Conservation (phyloP, 2,797 vertebrate genomes). For the Spinus olivaceus region DNA sequence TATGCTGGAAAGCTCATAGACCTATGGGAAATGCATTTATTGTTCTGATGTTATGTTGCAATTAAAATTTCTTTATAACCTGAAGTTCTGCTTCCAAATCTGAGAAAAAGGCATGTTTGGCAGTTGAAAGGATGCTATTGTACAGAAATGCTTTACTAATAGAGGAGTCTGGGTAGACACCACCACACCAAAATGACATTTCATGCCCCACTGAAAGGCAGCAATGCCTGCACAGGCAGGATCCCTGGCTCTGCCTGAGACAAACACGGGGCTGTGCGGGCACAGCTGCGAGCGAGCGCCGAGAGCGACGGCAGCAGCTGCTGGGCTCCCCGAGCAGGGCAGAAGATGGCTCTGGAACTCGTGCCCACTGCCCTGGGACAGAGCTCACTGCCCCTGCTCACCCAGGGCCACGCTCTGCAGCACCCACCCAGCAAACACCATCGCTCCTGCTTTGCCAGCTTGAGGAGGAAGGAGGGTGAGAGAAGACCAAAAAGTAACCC, state of each 20-base stretch:
- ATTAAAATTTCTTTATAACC: neutral
- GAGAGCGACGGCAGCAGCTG: constrained; percentile 68
- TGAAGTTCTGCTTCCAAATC: neutral
- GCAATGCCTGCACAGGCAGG: neutral
- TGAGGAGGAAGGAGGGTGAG: neutral
- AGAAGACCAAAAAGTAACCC: neutral
- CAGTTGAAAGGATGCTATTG: neutral
- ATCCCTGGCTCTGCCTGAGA: neutral
- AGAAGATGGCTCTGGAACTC: neutral
- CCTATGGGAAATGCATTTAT: neutral
- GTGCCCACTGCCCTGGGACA: neutral
- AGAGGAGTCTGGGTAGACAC: neutral
- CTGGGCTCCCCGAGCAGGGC: neutral
- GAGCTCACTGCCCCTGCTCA: neutral
- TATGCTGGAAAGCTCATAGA: neutral
- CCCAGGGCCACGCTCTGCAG: neutral
- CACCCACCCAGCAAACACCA: neutral
- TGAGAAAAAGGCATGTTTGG: neutral
- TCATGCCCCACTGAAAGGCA: neutral
- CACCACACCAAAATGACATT: neutral
- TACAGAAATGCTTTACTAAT: neutral
- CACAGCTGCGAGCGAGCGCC: constrained; percentile 45
- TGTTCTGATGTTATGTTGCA: neutral
- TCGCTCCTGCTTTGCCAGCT: neutral
- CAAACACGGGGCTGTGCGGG: neutral